phyloP scores from a whole-genome alignment of 2,113 vertebrate genomes.

The crab-eating macaque (Macaca fascicularis) region DNA sequence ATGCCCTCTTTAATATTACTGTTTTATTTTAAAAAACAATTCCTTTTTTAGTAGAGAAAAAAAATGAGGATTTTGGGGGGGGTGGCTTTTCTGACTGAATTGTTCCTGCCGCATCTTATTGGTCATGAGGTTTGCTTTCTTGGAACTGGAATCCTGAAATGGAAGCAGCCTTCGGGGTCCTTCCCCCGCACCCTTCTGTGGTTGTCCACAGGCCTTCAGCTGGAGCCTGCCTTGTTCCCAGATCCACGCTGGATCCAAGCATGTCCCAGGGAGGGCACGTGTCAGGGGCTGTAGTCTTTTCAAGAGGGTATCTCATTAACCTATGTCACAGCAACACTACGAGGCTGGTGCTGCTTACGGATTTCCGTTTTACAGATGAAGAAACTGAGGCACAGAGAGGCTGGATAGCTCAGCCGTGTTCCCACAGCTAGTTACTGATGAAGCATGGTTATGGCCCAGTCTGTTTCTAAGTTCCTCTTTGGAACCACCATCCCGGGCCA shows the following conservation, averaged over 20 bases:
- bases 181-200: fast-evolving
- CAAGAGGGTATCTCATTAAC: neutral
- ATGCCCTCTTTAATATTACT: slow-evolving; percentile 68
- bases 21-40: slow-evolving; percentile 79
- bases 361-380: neutral
- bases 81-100: neutral
- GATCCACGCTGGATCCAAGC: fast-evolving
- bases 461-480: neutral
- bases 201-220: neutral
- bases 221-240: neutral
- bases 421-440: neutral
- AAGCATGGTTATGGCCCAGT: neutral
- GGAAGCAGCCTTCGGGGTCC: fast-evolving
- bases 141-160: fast-evolving
- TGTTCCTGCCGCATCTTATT: neutral
- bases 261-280: fast-evolving
- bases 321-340: fast-evolving
- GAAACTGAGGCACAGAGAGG: neutral
- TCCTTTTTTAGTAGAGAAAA: slow-evolving; percentile 23
- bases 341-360: neutral
- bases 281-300: neutral
- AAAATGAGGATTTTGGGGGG: no score
- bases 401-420: fast-evolving
- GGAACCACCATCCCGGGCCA: fast-evolving
- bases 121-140: neutral